phyloP scores from a whole-genome alignment of 2,888 invertebrate species.

The Isoperla grammatica region DNA sequence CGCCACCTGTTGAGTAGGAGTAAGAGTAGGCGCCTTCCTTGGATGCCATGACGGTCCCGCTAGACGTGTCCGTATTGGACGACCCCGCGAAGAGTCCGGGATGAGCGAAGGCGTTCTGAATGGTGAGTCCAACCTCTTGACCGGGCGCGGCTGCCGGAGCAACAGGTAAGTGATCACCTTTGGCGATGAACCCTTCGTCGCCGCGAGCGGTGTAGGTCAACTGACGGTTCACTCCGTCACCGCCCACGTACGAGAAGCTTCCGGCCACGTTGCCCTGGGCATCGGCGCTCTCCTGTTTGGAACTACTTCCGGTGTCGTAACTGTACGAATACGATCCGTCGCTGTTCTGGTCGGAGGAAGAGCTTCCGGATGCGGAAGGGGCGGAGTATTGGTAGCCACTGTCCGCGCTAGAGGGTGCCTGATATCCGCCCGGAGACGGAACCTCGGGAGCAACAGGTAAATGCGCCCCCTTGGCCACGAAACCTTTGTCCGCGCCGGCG shows the following conservation, averaged over 20 bases:
- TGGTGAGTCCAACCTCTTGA: too few species aligned
- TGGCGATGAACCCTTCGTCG: conserved; percentile 27
- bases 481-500: conserved; percentile 34
- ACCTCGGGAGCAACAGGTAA: conserved; percentile 32
- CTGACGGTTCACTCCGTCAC: conserved; percentile 30
- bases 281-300: conserved; percentile 35
- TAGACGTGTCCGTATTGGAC: background rate
- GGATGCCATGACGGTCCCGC: background rate
- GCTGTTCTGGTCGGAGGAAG: conserved; percentile 7
- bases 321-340: background rate
- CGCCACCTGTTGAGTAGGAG: conserved; percentile 37
- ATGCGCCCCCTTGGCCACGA: conserved; percentile 34
- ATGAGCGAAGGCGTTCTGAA: too few species aligned
- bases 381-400: too few species aligned
- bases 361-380: background rate
- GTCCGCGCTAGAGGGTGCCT: background rate
- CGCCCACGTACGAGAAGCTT: conserved; percentile 33
- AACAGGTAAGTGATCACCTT: conserved; percentile 13
- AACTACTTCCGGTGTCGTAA: conserved; percentile 24
- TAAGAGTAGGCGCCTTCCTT: conserved; percentile 37
- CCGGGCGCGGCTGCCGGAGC: background rate
- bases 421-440: background rate
- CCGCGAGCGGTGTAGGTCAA: conserved; percentile 33
- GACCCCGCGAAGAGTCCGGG: background rate
- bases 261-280: conserved; percentile 36